Base-by-base conservation (phyloP, 2,888 invertebrate genomes). In the Nezara viridula region DNA sequence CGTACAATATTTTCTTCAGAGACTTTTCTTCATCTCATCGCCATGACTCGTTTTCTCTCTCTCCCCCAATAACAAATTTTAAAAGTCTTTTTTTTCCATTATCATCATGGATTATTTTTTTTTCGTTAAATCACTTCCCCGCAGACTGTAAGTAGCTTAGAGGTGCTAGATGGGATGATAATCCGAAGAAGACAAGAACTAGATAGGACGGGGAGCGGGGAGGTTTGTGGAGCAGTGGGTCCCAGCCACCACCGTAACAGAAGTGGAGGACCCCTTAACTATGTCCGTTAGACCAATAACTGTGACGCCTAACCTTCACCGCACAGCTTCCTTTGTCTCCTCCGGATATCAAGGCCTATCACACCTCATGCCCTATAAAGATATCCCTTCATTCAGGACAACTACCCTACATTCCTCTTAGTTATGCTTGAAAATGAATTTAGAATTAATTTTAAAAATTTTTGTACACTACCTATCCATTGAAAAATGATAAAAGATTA, bases 281-380 rank as follows among this genome's bases (percentile, higher is more conserved):
- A 37, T 73, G 32, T 37, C 66, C 66, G 66, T 73, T 73, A 73
- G 66, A 73, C 32, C 66, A 73, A 73, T 73, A 73, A 73, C 66
- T 73, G 66, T 73, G 66, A 73, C 66, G 66, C 32, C 66, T 37
- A 73, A 73, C 66, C 66, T 73, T 73, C 66, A 73, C 66, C 66
- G 66, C 66, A 73, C 37, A 73, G 21, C 66, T 19, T 73, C 66
- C 66, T 73, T 37, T 73, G 66, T 73, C 66, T 73, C 66, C 24
- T 37, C 66, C 4, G 27, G 9, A 14, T 66, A 73, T 19, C 19
- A 37, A 9, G 1, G 66, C 12, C 32, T 32, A 19, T 16, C 66
- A 5, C 32, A 27, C n/a, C 60, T 60, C 60, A 0, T 2, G 5
- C 27, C n/a, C 24, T 12, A 27, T n/a, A 27, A n/a, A 14, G 10